These are phyloP conservation scores for Lepidothrix coronata DNA, from an alignment of 2,113 vertebrate species.

Conservation along the genomic window DNA sequence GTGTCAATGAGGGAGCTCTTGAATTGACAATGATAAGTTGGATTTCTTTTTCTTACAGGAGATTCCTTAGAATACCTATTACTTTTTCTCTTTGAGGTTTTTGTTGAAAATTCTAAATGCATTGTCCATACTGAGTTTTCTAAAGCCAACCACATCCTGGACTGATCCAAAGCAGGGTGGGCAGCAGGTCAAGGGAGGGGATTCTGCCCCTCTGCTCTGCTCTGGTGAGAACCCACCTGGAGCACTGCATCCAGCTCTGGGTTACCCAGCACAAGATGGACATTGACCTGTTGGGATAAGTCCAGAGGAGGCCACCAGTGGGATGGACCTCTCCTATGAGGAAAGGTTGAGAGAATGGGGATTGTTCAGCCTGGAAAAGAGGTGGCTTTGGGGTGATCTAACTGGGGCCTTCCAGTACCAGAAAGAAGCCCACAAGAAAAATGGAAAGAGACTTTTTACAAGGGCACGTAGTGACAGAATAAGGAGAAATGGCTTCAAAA, in stretches of 20 bases:
- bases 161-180: background rate
- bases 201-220: background rate
- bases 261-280: background rate
- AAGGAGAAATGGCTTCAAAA: background rate
- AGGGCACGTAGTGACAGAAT: no score
- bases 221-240: background rate
- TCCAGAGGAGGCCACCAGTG: fast-evolving
- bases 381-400: background rate
- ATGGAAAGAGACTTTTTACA: background rate
- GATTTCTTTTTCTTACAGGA: background rate
- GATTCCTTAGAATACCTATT: background rate
- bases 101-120: background rate
- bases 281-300: fast-evolving
- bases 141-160: background rate
- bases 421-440: background rate
- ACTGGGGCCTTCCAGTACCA: background rate
- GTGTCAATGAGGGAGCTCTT: background rate
- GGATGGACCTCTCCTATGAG: fast-evolving
- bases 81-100: background rate
- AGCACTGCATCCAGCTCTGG: background rate
- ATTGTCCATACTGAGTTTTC: background rate
- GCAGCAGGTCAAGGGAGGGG: background rate
- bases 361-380: background rate
- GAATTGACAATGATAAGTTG: background rate
- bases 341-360: background rate